Evolutionary conservation across 2,113 vertebrate genomes (phyloP), one percentile per base, ranked within the genome.

Genomic region (Actenoides hombroni): DNA sequence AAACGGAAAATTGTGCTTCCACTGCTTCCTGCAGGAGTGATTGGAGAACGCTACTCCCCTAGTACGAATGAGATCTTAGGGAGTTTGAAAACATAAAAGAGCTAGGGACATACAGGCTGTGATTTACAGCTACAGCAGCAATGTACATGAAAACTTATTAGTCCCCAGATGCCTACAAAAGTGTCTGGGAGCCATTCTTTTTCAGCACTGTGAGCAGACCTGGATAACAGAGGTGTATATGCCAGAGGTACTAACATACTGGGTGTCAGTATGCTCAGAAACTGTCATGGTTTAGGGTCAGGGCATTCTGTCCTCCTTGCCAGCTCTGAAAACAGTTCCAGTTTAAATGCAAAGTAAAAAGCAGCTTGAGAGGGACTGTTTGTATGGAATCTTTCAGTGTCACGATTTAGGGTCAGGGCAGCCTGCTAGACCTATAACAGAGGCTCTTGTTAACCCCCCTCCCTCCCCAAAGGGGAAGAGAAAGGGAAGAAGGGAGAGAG

Each of bases 1-100:
- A 95, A 94, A 91, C 92, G 95, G 89, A 88, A 89, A 68, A 82
- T 35, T 59, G 20, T 82, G 69, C 65, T 91, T 95, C 64, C 12
- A 24, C 60, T 54, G 17, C 51, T 82, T 71, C 57, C 80, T 86
- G 46, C 35, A 86, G 51, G 33, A 88, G 73, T 0, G 0, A 5
- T 68, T 89, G 31, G 25, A 86, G 68, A 60, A 7, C 2, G 0
- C 28, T 70, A 1, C 6, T 75, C 42, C 31, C 39, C 51, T 71
- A 28, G 29, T 49, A 44, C 46, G 51, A 88, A 74, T 26, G 21
- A 70, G 46, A 54, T 83, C 40, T 57, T 40, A 5, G 24, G 35
- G 60, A 67, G 24, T 82, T 48, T 39, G 64, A 67, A 89, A 83
- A 88, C 63, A 25, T 59, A n/a, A 63, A 64, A 33, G 33, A 92